Percentiles rank a stretch among this genome's conserved stretches.
Evolutionary conservation across 2,888 invertebrate genomes (phyloP).

Genomic region (Ophonus ardosiacus): DNA sequence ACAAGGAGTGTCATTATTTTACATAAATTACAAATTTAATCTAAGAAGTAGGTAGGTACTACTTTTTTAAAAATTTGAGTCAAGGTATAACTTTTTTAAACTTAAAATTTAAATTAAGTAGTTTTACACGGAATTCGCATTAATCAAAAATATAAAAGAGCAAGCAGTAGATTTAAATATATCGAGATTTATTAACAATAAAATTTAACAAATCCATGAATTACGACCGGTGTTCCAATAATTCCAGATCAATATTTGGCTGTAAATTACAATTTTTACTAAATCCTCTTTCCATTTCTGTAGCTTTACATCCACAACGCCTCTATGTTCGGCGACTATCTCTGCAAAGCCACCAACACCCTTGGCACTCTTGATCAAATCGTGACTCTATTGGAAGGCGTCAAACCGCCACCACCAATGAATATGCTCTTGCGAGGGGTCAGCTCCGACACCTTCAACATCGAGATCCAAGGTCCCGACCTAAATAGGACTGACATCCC

Average conservation of each 20-base stretch:
- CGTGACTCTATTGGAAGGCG: slow-evolving; percentile 77
- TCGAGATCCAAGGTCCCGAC: slow-evolving; percentile 71
- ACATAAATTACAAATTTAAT: too few relatives aligned
- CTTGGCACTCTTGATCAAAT: slow-evolving; percentile 77
- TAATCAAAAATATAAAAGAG: too few relatives aligned
- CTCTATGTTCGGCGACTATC: slow-evolving; percentile 77
- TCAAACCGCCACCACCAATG: slow-evolving; percentile 77
- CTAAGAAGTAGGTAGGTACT: too few relatives aligned
- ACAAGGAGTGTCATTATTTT: too few relatives aligned
- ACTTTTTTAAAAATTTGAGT: too few relatives aligned
- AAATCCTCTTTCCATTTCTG: slow-evolving; percentile 61
- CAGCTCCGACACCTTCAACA: slow-evolving; percentile 69
- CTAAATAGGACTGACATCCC: slow-evolving; percentile 67
- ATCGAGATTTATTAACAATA: too few relatives aligned
- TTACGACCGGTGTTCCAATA: background rate
- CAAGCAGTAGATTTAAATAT: too few relatives aligned
- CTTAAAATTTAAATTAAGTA: too few relatives aligned
- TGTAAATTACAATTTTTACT: background rate
- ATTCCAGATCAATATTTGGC: background rate
- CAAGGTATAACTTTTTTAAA: too few relatives aligned
- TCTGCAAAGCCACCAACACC: slow-evolving; percentile 77
- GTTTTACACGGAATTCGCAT: too few relatives aligned
- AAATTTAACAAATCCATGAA: background rate
- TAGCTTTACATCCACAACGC: slow-evolving; percentile 72
- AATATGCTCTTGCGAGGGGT: slow-evolving; percentile 69